Evolutionary conservation across 2,113 vertebrate species (phyloP).

Genomic region (Sarotherodon lohbergeri): DNA sequence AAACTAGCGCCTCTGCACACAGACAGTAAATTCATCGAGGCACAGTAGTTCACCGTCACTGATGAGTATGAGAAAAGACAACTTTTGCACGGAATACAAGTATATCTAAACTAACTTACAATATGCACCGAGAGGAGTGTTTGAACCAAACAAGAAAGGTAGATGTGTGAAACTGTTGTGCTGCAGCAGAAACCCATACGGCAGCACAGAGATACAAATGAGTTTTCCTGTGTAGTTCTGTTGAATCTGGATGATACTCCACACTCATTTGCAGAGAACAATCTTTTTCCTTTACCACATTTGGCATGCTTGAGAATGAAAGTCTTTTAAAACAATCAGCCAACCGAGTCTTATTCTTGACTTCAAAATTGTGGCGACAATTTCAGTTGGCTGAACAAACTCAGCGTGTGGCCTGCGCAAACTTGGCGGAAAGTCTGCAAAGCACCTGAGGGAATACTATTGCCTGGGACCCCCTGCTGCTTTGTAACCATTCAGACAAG

Average conservation of each 20-base stretch:
- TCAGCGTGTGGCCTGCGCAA: slow-evolving; percentile 7
- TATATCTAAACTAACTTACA: background rate
- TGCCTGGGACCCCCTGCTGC: slow-evolving; percentile 6
- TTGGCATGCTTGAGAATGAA: background rate
- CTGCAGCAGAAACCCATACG: background rate
- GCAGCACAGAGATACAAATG: background rate
- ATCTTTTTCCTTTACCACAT: background rate
- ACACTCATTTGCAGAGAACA: background rate
- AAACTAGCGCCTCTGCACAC: slow-evolving; percentile 9
- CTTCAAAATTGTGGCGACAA: background rate
- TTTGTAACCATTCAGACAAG: slow-evolving; percentile 14
- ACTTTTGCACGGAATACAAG: background rate
- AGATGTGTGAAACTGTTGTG: background rate
- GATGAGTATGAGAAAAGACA: background rate
- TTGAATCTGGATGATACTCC: background rate
- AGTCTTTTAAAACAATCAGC: background rate
- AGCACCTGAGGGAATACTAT: slow-evolving; percentile 7
- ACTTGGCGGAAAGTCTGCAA: background rate
- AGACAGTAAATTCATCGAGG: slow-evolving; percentile 10
- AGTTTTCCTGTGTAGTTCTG: background rate
- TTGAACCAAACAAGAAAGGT: background rate
- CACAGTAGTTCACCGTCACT: background rate
- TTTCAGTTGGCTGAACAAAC: slow-evolving; percentile 23
- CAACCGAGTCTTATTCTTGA: background rate
- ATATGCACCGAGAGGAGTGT: background rate